These are phyloP conservation scores for Zonotrichia leucophrys DNA, from an alignment of 2,113 vertebrate species.

Conservation along the genomic window DNA sequence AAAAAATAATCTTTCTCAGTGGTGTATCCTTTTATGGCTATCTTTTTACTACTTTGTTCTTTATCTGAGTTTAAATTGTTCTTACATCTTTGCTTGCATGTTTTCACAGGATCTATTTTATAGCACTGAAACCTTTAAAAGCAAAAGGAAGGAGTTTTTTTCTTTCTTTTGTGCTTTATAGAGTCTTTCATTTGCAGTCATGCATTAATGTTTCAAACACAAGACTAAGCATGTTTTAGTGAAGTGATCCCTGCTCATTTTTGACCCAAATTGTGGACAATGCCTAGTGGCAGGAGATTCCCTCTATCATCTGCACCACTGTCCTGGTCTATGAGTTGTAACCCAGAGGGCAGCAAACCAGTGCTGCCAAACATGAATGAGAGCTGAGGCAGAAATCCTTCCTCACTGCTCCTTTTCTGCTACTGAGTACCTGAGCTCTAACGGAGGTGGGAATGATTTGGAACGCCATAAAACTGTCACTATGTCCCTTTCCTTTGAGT, in stretches of 20 bases:
- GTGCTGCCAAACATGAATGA: neutral
- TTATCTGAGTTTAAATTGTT: neutral
- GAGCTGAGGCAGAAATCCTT: neutral
- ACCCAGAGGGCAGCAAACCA: neutral
- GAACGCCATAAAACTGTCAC: neutral
- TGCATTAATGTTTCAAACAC: neutral
- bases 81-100: neutral
- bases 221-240: neutral
- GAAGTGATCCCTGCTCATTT: neutral
- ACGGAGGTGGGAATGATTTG: neutral
- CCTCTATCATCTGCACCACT: neutral
- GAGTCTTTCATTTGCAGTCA: neutral
- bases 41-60: slow-evolving; percentile 42
- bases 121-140: neutral
- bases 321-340: neutral
- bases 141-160: neutral
- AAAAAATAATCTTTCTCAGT: slow-evolving; percentile 4
- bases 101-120: slow-evolving; percentile 10
- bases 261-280: neutral
- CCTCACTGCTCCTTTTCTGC: neutral
- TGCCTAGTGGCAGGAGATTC: neutral
- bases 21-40: neutral
- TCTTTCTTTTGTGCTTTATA: neutral
- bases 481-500: neutral
- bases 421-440: neutral